These are phyloP conservation scores for Acanthopagrus latus DNA, from an alignment of 2,797 vertebrate species.

Conservation along the genomic window DNA sequence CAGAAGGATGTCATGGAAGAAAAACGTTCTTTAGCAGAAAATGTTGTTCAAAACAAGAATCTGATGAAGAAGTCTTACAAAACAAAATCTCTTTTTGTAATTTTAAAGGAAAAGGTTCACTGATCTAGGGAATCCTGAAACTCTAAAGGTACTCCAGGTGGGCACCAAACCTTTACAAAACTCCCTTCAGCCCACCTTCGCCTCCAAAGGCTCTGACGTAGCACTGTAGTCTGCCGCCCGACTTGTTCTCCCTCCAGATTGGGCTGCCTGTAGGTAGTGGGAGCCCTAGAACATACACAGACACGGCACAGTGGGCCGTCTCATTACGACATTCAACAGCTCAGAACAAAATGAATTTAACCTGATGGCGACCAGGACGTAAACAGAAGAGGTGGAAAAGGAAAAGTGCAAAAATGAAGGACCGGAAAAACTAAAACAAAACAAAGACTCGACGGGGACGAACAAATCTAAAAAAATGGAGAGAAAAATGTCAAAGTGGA, in stretches of 20 bases:
- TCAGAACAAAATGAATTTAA: slow-evolving; percentile 36
- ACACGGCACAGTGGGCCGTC: slow-evolving; percentile 76
- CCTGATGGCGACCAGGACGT: slow-evolving; percentile 29
- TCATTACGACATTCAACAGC: slow-evolving; percentile 60
- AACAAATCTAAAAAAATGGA: slow-evolving; percentile 36
- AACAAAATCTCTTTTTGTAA: slow-evolving; percentile 8
- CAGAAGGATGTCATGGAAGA: background rate
- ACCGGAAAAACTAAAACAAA: background rate
- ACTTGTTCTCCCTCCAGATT: slow-evolving; percentile 93
- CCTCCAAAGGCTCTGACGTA: slow-evolving; percentile 90
- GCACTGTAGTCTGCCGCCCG: slow-evolving; percentile 91
- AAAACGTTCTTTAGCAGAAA: background rate
- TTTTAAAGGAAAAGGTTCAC: slow-evolving; percentile 12
- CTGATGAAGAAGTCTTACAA: slow-evolving; percentile 5
- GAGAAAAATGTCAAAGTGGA: slow-evolving; percentile 35
- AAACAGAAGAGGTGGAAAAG: slow-evolving; percentile 40
- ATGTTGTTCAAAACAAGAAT: background rate
- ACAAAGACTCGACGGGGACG: slow-evolving; percentile 22
- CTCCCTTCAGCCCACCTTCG: slow-evolving; percentile 92
- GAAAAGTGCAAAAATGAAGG: slow-evolving; percentile 24
- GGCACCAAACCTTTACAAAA: slow-evolving; percentile 58
- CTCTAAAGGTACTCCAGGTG: slow-evolving; percentile 49
- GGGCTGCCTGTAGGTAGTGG: slow-evolving; percentile 86
- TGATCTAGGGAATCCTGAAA: slow-evolving; percentile 9
- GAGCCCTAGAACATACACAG: slow-evolving; percentile 84